These are phyloP conservation scores for Drosophila stalkeri DNA, from an alignment of 2,888 invertebrate genomes.

Conservation along the genomic window DNA sequence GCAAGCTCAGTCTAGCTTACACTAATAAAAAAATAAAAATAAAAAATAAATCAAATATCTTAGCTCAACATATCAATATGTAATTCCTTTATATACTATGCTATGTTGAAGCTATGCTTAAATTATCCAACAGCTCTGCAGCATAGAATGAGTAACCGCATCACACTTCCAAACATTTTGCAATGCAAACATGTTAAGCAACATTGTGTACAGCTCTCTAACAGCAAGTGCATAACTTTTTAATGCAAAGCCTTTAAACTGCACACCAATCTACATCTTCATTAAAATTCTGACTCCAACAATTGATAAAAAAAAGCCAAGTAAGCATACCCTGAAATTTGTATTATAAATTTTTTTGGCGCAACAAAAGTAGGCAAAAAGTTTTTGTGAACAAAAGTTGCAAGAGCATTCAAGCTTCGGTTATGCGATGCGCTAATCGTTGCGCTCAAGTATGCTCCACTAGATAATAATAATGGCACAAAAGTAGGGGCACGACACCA, in stretches of 20 bases:
- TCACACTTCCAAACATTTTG: background rate
- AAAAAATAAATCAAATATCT: too few species aligned
- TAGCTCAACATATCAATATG: too few species aligned
- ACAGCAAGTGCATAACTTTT: background rate
- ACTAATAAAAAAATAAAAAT: too few species aligned
- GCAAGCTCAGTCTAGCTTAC: too few species aligned
- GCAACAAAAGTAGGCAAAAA: background rate
- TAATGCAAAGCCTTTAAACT: constrained; percentile 1
- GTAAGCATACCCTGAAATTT: background rate
- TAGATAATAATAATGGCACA: constrained; percentile 64
- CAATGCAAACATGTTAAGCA: background rate
- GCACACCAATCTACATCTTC: background rate
- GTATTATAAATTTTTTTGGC: constrained; percentile 1
- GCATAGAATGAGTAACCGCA: too few species aligned
- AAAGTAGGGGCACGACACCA: constrained; percentile 13
- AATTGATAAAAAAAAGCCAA: background rate
- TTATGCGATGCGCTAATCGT: background rate
- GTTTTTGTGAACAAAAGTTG: constrained; percentile 11
- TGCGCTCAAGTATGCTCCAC: constrained; percentile 46
- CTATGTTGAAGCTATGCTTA: background rate
- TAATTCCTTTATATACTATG: background rate
- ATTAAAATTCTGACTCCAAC: background rate
- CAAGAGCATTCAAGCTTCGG: constrained; percentile 18
- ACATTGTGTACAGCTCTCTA: background rate
- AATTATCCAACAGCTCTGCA: background rate